Evolutionary conservation across 1,140 invertebrate species (phyloP).

Genomic region (Rhyzopertha dominica): DNA sequence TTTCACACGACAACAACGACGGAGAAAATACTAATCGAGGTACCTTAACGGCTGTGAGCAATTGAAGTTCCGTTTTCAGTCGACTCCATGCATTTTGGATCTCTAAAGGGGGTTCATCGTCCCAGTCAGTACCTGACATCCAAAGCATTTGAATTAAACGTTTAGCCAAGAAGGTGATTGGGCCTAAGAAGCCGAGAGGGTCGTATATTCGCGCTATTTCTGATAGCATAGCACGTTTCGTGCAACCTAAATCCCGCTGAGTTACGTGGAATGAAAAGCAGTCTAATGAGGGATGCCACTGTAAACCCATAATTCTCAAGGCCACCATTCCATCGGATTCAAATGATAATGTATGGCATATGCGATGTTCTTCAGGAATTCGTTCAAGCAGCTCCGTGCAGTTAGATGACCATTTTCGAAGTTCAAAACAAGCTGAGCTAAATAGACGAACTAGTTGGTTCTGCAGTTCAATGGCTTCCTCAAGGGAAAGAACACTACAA

Average conservation of each 20-base stretch:
- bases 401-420: no score
- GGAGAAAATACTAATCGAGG: background rate
- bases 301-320: conserved; percentile 7
- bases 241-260: conserved; percentile 9
- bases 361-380: no score
- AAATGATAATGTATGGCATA: no score
- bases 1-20: conserved; percentile 4
- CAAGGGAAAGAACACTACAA: no score
- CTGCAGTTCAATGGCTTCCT: no score
- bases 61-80: conserved; percentile 4
- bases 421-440: no score
- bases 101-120: conserved; percentile 27
- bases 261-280: background rate
- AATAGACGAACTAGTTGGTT: no score
- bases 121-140: conserved; percentile 34
- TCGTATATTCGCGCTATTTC: conserved; percentile 35
- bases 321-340: background rate
- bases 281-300: conserved; percentile 4
- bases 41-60: background rate
- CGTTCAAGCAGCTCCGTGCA: no score
- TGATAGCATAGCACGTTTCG: conserved; percentile 35
- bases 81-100: conserved; percentile 26
- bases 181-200: conserved; percentile 38
- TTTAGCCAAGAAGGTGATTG: conserved; percentile 35
- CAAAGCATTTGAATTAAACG: conserved; percentile 39